Evolutionary conservation across 2,797 vertebrate genomes (phyloP).

Genomic region (Micropoecilia bifurca): DNA sequence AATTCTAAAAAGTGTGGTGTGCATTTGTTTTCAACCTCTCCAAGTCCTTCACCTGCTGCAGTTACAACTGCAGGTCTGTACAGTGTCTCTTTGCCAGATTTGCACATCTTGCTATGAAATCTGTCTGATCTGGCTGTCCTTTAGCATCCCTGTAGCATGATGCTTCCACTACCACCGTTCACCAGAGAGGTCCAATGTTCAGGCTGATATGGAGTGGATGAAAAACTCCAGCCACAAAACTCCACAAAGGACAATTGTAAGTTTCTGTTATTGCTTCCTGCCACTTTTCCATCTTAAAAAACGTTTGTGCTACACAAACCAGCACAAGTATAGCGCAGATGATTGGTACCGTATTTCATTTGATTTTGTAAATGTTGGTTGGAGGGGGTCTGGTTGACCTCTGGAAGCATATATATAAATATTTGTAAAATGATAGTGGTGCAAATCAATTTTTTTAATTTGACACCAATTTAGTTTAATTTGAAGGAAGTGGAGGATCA

Average conservation of each 20-base stretch:
- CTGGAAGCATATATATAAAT: too few species aligned
- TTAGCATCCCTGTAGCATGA: background rate
- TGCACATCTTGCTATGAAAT: background rate
- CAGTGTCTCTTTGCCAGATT: background rate
- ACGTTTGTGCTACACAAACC: too few species aligned
- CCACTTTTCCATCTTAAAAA: background rate
- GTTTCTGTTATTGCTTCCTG: background rate
- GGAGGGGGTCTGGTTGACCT: too few species aligned
- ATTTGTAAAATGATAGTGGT: too few species aligned
- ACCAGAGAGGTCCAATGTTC: background rate
- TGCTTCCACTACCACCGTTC: background rate
- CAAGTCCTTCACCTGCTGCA: background rate
- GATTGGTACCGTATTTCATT: too few species aligned
- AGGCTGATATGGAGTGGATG: background rate
- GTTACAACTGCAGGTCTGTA: background rate
- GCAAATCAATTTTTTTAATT: too few species aligned
- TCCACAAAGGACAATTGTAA: background rate
- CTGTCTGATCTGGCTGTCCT: background rate
- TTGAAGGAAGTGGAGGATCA: too few species aligned
- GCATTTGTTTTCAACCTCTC: too few species aligned
- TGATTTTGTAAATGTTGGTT: too few species aligned
- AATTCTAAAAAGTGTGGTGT: background rate
- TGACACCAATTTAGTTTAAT: too few species aligned
- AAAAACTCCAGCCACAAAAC: background rate
- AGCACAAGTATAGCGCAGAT: too few species aligned